These are phyloP conservation scores for Macaria notata DNA, from an alignment of 2,888 invertebrate species.

Conservation along the genomic window DNA sequence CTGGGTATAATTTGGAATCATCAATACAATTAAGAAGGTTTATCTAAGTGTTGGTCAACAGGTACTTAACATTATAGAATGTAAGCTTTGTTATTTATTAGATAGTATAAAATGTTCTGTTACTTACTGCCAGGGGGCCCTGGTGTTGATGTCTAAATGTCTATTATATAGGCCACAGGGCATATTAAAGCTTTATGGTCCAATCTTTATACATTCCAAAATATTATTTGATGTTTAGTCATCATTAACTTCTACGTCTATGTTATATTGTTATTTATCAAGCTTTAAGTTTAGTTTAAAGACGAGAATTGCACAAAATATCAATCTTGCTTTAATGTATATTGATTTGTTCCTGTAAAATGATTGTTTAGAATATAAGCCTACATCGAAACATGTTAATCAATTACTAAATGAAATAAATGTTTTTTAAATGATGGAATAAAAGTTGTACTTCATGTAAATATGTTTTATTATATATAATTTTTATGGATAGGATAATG, in stretches of 20 bases:
- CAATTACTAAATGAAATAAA: constrained; percentile 29
- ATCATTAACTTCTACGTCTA: too few relatives aligned
- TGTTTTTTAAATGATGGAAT: constrained; percentile 35
- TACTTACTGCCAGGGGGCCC: too few relatives aligned
- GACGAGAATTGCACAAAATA: constrained; percentile 6
- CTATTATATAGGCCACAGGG: too few relatives aligned
- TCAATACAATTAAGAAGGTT: too few relatives aligned
- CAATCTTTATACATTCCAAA: too few relatives aligned
- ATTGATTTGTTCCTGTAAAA: neutral
- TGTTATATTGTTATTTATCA: too few relatives aligned
- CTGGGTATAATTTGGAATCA: too few relatives aligned
- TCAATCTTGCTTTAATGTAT: neutral
- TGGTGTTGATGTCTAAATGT: too few relatives aligned
- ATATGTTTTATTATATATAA: constrained; percentile 30
- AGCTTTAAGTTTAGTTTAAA: neutral
- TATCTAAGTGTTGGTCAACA: too few relatives aligned
- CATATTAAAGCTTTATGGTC: neutral
- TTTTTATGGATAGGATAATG: too few relatives aligned
- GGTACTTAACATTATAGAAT: neutral
- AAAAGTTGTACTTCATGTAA: constrained; percentile 32
- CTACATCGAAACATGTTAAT: constrained; percentile 43
- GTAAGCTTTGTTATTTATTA: constrained; percentile 21
- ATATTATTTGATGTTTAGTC: too few relatives aligned
- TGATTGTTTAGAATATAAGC: constrained; percentile 18
- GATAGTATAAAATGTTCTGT: constrained; percentile 8